Base-by-base conservation (phyloP, 2,797 vertebrate species). In the Micromesistius poutassou region DNA sequence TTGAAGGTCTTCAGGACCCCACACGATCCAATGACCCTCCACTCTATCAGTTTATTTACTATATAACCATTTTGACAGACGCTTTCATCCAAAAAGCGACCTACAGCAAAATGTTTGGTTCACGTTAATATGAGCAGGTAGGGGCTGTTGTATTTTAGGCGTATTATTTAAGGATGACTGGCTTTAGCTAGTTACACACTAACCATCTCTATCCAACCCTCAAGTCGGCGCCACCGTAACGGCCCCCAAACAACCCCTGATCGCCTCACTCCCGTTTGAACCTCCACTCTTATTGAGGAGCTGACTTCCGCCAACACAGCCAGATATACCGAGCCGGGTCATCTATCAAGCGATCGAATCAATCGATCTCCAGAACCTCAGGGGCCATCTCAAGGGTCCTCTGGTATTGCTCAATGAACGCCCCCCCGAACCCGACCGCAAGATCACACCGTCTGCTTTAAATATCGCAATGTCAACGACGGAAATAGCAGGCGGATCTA, bases 1-100 rank as follows among this genome's bases (percentile, higher is more conserved):
- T 16, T 31, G 1, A 30, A 31, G 68, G n/a, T n/a, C 25, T 71
- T 71, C 68, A 10, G 62, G 78, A 86, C 76, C 83, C 72, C 84
- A 84, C 30, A 85, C 62, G 86, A 83, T 81, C 88, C 85, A 88
- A 75, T 68, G 71, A 76, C 83, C 83, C 71, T 72, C 46, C 6
- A 55, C 46, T 55, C 46, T 55, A 55, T 55, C 16, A 5, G 46
- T 55, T 4, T 19, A 55, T 55, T 55, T 22, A 55, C 46, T 19
- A 55, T 55, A 4, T 22, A 55, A 4, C 46, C 46, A 55, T 50
- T 50, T 50, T 50, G 14, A 50, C 46, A 55, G 19, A 55, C 16
- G 46, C 46, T 55, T 55, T 55, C 46, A 55, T 55, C 46, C 46
- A 19, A 22, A 55, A 46, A 46, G 38, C 6, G 4, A 22, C 46